phyloP scores from a whole-genome alignment of 2,888 invertebrate genomes.

The Coelinius sp. region DNA sequence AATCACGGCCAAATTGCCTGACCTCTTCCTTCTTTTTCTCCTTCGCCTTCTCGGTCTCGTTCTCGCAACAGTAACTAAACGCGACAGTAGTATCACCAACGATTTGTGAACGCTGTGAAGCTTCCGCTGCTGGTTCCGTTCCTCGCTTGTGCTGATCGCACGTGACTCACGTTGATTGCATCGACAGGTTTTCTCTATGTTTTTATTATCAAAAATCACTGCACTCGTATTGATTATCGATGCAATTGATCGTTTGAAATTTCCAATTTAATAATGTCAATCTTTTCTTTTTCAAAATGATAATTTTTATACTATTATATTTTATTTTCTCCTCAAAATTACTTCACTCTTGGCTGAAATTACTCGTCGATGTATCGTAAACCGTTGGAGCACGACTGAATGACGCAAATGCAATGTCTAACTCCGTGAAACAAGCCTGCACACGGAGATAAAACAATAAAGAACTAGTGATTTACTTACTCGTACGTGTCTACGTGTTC shows the following conservation, averaged over 20 bases:
- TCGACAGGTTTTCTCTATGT: background rate
- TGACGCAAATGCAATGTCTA: background rate
- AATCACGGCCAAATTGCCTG: constrained; percentile 52
- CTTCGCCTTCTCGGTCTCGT: constrained; percentile 47
- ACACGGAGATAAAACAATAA: constrained; percentile 7
- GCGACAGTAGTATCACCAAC: constrained; percentile 30
- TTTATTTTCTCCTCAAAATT: background rate
- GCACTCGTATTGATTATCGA: background rate
- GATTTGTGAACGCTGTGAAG: constrained; percentile 24
- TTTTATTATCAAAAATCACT: constrained; percentile 12
- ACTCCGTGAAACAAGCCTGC: background rate
- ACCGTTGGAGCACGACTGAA: background rate
- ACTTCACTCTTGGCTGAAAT: constrained; percentile 14
- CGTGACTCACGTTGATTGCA: constrained; percentile 35
- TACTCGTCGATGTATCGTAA: background rate
- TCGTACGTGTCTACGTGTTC: background rate
- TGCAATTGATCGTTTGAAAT: background rate
- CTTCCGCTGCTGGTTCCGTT: constrained; percentile 44
- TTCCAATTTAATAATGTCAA: background rate
- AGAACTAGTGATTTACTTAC: constrained; percentile 5
- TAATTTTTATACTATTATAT: too few relatives aligned
- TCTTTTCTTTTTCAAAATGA: too few relatives aligned
- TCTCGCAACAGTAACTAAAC: constrained; percentile 34
- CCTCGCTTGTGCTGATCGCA: constrained; percentile 37
- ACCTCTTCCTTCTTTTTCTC: constrained; percentile 37